Evolutionary conservation across 1,140 invertebrate genomes (phyloP), one percentile per base, ranked within the genome.

Genomic region (Pinna nobilis): DNA sequence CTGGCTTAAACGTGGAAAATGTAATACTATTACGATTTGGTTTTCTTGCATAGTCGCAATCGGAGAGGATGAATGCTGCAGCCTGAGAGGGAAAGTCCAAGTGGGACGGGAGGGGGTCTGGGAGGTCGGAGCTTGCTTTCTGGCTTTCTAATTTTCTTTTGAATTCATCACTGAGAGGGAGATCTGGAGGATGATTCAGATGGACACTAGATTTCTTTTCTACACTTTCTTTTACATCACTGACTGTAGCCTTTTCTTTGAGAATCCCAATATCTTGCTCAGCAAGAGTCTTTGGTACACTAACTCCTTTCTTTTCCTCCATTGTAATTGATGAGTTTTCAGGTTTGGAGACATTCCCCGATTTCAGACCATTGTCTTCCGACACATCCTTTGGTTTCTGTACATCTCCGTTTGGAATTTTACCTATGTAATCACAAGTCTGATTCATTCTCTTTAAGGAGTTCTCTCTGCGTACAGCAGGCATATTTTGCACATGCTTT

Each of bases 81-180:
- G 82, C 82, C 9, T 80, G 78, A 37, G 82, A 84, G 4, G 79
- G 80, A 18, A 77, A 70, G 51, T 83, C 82, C 50, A 81, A 57
- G 30, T 33, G 30, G 3, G 33, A 33, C 9, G 30, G 6, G 28
- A 59, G 18, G 25, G 30, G 23, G 9, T 33, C 55, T 3, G 55
- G 37, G 3, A 33, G 55, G n/a, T n/a, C n/a, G n/a, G n/a, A n/a
- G n/a, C n/a, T n/a, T n/a, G n/a, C n/a, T n/a, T n/a, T n/a, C n/a
- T n/a, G n/a, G n/a, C n/a, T n/a, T 7, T 33, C 32, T 33, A 59
- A 33, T n/a, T 33, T n/a, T 33, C 33, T 33, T 35, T 30, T n/a
- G 0, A 30, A n/a, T 9, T 57, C 28, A 13, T 32, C 53, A 57
- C 53, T 18, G 6, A 15, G 20, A 4, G 13, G 15, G 23, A 6